phyloP scores from a whole-genome alignment of 1,140 invertebrate species.

The Megalopta genalis region DNA sequence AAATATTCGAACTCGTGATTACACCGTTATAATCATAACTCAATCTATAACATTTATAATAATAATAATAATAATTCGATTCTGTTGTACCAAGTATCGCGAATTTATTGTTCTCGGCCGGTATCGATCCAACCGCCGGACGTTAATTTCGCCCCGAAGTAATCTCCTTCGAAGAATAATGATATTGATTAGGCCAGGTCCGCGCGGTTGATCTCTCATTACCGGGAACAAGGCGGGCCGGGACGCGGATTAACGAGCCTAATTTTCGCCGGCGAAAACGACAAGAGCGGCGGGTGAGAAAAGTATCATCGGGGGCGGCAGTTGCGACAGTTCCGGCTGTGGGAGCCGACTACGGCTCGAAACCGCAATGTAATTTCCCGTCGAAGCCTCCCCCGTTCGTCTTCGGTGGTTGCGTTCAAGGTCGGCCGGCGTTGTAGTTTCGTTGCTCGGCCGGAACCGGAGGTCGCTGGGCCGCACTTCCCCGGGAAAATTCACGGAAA shows the following conservation, averaged over 20 bases:
- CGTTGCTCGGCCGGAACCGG: constrained; percentile 2
- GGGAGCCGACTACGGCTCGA: neutral
- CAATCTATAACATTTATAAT: too few relatives aligned
- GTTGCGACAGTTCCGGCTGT: neutral
- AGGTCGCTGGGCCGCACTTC: neutral
- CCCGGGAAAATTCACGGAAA: too few relatives aligned
- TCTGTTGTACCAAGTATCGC: too few relatives aligned
- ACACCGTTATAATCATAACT: too few relatives aligned
- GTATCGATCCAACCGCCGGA: too few relatives aligned
- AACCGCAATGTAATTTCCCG: constrained; percentile 28
- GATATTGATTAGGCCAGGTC: neutral
- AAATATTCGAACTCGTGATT: too few relatives aligned
- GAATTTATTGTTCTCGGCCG: too few relatives aligned
- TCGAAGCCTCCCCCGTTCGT: constrained; percentile 10
- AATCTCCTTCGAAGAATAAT: neutral
- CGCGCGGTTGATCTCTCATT: neutral
- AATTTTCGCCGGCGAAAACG: neutral
- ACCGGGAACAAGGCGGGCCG: neutral
- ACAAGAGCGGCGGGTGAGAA: neutral
- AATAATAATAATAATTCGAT: too few relatives aligned
- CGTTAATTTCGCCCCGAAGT: neutral
- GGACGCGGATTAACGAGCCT: neutral
- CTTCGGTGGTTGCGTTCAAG: constrained; percentile 23
- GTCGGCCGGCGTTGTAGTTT: neutral
- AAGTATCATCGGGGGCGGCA: neutral